These are phyloP conservation scores for Frankliniella fusca DNA, from an alignment of 2,888 invertebrate genomes.

Conservation along the genomic window DNA sequence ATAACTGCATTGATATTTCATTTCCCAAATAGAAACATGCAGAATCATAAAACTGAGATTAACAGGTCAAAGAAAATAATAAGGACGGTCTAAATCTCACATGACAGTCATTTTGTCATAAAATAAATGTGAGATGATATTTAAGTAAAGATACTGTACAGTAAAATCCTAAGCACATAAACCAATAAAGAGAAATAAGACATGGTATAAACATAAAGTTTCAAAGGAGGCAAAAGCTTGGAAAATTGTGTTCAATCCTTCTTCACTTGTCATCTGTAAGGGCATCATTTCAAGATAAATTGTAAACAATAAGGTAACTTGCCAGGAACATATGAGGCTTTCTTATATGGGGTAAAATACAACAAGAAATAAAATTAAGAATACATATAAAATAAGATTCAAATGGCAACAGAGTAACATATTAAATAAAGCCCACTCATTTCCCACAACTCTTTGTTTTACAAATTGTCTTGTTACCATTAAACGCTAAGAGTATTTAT, in stretches of 20 bases:
- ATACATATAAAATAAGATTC: neutral
- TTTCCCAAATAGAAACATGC: too few relatives aligned
- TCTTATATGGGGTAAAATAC: neutral
- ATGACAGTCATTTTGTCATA: neutral
- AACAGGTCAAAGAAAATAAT: slow-evolving; percentile 1
- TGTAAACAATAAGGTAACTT: neutral
- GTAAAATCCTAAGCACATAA: neutral
- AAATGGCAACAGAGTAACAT: too few relatives aligned
- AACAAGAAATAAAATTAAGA: neutral
- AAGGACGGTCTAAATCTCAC: slow-evolving; percentile 11
- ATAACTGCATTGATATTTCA: too few relatives aligned
- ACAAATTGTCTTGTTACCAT: too few relatives aligned
- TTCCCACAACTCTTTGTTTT: too few relatives aligned
- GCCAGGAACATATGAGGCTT: slow-evolving; percentile 3
- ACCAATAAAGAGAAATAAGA: neutral
- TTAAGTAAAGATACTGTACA: neutral
- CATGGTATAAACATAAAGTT: neutral
- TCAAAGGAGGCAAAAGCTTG: neutral
- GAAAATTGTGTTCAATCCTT: neutral
- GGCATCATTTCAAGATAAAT: neutral
- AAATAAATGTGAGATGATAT: neutral
- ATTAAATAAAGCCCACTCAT: neutral
- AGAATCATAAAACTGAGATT: neutral
- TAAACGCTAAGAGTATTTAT: too few relatives aligned
- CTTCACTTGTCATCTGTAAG: neutral